phyloP scores from a whole-genome alignment of 2,797 vertebrate species.

The Falco naumanni region DNA sequence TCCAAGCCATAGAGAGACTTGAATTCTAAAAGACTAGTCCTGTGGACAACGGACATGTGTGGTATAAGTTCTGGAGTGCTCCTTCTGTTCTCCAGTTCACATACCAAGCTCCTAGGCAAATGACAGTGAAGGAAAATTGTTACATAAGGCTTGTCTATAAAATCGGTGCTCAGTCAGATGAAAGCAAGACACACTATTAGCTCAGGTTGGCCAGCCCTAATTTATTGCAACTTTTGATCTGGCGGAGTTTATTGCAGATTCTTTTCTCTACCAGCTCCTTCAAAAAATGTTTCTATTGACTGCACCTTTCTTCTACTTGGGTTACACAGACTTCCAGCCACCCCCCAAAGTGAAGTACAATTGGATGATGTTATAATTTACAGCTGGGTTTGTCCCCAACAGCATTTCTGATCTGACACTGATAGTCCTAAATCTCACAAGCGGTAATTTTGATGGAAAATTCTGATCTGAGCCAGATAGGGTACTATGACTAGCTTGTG shows the following conservation, averaged over 20 bases:
- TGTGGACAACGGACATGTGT: not conserved
- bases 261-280: not conserved
- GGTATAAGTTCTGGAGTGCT: not conserved
- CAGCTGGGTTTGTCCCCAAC: not conserved
- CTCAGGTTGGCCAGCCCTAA: not conserved
- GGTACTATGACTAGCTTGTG: not conserved
- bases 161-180: not conserved
- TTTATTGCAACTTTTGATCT: not conserved
- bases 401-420: not conserved
- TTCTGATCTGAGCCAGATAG: not conserved
- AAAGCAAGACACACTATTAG: not conserved
- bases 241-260: not conserved
- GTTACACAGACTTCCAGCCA: not conserved
- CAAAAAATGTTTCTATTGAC: not conserved
- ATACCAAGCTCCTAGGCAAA: not conserved
- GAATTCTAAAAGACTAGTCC: not conserved
- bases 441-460: not conserved
- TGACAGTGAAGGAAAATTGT: not conserved
- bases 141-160: not conserved
- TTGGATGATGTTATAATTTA: not conserved
- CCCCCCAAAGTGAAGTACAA: not conserved
- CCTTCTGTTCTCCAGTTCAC: not conserved
- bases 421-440: not conserved
- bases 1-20: not conserved
- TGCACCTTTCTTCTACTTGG: not conserved